Conservation (phyloP, 2,113 vertebrate species). For the Lagopus leucura region DNA sequence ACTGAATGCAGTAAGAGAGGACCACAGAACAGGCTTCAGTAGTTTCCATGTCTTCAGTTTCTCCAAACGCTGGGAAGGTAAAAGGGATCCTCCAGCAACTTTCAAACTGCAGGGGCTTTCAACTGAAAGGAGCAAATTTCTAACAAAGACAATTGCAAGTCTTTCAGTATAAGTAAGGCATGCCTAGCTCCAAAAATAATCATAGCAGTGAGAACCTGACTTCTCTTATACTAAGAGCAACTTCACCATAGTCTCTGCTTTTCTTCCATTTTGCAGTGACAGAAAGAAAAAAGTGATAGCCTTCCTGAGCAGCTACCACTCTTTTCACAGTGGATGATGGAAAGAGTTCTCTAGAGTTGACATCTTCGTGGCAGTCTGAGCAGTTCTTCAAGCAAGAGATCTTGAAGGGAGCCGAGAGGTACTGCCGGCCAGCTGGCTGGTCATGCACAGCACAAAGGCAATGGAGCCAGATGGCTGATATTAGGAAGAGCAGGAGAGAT, state of each 20-base stretch:
- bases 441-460: not conserved
- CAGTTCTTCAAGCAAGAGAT: not conserved
- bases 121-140: not conserved
- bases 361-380: not conserved
- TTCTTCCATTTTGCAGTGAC: not conserved
- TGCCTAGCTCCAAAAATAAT: not conserved
- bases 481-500: not conserved
- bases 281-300: not conserved
- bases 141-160: slow-evolving; percentile 15
- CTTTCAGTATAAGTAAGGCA: not conserved
- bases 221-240: not conserved
- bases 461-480: slow-evolving; percentile 4
- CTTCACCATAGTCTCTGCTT: not conserved
- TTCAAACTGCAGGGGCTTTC: not conserved
- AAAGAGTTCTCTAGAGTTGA: not conserved
- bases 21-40: not conserved
- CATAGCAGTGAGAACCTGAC: not conserved
- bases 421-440: slow-evolving; percentile 24
- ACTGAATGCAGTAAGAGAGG: not conserved
- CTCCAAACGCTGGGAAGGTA: not conserved
- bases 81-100: not conserved
- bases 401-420: not conserved
- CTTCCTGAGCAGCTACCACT: not conserved
- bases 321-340: not conserved
- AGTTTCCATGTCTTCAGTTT: not conserved